phyloP scores from a whole-genome alignment of 2,888 invertebrate species.

The Cantharis rustica region DNA sequence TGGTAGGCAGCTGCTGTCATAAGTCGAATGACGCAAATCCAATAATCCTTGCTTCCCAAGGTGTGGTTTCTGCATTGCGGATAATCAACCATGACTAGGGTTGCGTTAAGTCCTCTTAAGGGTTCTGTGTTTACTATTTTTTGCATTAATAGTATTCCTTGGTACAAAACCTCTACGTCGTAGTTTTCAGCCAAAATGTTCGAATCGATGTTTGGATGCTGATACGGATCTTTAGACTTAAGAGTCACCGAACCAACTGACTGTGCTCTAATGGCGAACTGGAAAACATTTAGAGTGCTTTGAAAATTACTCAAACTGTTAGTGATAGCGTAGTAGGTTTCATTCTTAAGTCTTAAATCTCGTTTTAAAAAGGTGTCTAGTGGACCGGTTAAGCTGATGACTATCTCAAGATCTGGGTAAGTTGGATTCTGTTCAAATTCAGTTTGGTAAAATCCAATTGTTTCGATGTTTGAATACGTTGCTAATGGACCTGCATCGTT shows the following conservation, averaged over 20 bases:
- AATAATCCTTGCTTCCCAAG: conserved; percentile 80
- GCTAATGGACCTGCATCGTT: not conserved
- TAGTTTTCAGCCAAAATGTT: conserved; percentile 88
- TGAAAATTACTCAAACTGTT: not conserved
- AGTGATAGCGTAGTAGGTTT: not conserved
- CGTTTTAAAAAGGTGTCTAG: not conserved
- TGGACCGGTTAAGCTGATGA: conserved; percentile 4
- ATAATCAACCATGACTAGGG: conserved; percentile 77
- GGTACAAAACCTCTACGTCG: conserved; percentile 78
- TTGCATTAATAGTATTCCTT: conserved; percentile 84
- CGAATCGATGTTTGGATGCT: conserved; percentile 85
- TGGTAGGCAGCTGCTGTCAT: conserved; percentile 83
- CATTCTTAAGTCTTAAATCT: not conserved
- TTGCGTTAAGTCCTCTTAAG: conserved; percentile 79
- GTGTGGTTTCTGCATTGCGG: conserved; percentile 78
- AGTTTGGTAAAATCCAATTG: not conserved
- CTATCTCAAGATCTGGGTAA: not conserved
- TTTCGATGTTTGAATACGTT: not conserved
- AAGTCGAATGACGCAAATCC: conserved; percentile 84
- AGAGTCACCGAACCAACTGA: conserved; percentile 87
- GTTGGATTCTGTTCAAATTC: not conserved
- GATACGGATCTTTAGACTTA: conserved; percentile 77
- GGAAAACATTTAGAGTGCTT: not conserved
- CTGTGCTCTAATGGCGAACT: conserved; percentile 66
- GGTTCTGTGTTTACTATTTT: conserved; percentile 78